Conservation (phyloP, 2,797 vertebrate genomes). For the Cuniculus paca region DNA sequence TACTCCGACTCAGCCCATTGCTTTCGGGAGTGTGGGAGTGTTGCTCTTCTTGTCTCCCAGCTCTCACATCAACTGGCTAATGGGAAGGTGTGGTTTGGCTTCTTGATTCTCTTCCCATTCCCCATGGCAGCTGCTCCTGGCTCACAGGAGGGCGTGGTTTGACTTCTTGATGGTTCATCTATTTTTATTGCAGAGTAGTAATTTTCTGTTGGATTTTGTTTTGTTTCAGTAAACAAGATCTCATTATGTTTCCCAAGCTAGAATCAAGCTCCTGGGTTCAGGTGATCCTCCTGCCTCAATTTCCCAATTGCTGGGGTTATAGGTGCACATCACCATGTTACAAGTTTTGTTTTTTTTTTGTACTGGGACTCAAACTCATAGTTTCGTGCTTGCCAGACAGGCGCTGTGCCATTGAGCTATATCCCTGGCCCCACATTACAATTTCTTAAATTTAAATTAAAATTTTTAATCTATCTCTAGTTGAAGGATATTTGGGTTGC, state of each 20-base stretch:
- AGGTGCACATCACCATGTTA: not conserved
- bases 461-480: slow-evolving; percentile 9
- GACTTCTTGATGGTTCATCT: not conserved
- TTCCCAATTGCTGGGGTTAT: not conserved
- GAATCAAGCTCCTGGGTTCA: not conserved
- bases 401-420: too few species aligned
- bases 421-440: not conserved
- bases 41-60: too few species aligned
- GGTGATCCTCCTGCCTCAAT: not conserved
- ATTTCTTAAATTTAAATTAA: slow-evolving; percentile 5
- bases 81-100: too few species aligned
- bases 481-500: slow-evolving; percentile 30
- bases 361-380: too few species aligned
- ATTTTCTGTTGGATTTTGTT: not conserved
- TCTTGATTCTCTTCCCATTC: too few species aligned
- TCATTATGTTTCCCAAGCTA: not conserved
- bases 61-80: too few species aligned
- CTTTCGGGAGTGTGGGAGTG: too few species aligned
- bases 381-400: too few species aligned
- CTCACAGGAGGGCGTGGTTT: too few species aligned
- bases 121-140: too few species aligned
- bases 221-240: not conserved
- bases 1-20: too few species aligned
- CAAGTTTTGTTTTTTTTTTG: not conserved
- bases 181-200: not conserved